Evolutionary conservation across 2,888 invertebrate species (phyloP).

Genomic region (Drosophila eohydei): DNA sequence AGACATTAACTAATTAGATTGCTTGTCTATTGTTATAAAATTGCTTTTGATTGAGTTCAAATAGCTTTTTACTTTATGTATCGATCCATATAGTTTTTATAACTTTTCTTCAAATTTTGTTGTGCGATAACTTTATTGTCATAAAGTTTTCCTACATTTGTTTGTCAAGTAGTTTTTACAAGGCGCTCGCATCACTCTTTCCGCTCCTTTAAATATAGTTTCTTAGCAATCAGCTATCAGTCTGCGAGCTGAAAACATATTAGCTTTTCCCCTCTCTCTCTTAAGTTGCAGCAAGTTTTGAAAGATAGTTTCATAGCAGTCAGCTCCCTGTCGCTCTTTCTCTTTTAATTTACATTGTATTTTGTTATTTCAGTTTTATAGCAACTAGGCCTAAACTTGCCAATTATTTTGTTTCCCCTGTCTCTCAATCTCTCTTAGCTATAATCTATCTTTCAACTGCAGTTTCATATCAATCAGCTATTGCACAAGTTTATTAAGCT

Average conservation of each 20-base stretch:
- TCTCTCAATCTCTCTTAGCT: no score
- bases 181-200: neutral
- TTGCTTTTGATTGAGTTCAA: neutral
- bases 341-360: neutral
- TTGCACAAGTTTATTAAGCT: no score
- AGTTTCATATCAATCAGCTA: no score
- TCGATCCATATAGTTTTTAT: neutral
- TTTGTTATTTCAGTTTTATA: no score
- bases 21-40: neutral
- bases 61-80: neutral
- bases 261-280: neutral
- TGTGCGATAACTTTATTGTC: neutral
- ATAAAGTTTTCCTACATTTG: neutral
- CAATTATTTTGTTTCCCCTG: no score
- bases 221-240: neutral
- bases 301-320: neutral
- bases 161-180: neutral
- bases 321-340: neutral
- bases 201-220: neutral
- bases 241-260: neutral
- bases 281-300: neutral
- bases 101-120: neutral
- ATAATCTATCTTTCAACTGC: no score
- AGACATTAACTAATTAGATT: slow-evolving; percentile 9
- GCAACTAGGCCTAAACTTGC: no score